Percentiles rank a stretch among this genome's conserved stretches.
Evolutionary conservation across 2,113 vertebrate species (phyloP).

Genomic region (Nibea coibor): DNA sequence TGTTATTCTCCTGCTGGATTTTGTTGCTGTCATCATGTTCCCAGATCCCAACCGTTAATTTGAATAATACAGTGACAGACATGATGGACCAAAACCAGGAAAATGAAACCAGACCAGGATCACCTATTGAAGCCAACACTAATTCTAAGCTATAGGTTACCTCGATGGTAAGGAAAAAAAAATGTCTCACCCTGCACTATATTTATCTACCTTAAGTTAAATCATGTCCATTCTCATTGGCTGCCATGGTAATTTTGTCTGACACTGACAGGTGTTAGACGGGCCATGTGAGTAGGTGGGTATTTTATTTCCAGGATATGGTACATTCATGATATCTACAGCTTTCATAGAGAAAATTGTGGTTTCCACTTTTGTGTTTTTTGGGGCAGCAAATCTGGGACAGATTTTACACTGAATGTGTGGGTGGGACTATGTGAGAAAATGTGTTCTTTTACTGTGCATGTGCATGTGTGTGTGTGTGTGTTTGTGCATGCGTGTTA

Average conservation of each 20-base stretch:
- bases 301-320: slow-evolving; percentile 38
- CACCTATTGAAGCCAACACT: background rate
- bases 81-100: too few relatives aligned
- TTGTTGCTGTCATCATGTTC: too few relatives aligned
- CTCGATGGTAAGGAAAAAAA: background rate
- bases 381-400: slow-evolving; percentile 65
- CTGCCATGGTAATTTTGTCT: slow-evolving; percentile 27
- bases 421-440: slow-evolving; percentile 63
- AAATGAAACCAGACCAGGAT: background rate
- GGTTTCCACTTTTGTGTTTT: slow-evolving; percentile 38
- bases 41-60: too few relatives aligned
- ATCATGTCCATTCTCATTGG: slow-evolving; percentile 19
- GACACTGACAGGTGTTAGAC: slow-evolving; percentile 54
- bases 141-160: background rate
- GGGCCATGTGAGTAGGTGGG: slow-evolving; percentile 13
- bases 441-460: slow-evolving; percentile 50
- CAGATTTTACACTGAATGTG: slow-evolving; percentile 67
- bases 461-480: slow-evolving; percentile 25
- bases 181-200: background rate
- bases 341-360: slow-evolving; percentile 30
- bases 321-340: slow-evolving; percentile 44
- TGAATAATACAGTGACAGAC: too few relatives aligned
- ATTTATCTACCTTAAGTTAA: slow-evolving; percentile 17
- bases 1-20: too few relatives aligned
- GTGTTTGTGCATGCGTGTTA: slow-evolving; percentile 35